Conservation (phyloP, 1,140 invertebrate genomes). For the Lucilia sericata region DNA sequence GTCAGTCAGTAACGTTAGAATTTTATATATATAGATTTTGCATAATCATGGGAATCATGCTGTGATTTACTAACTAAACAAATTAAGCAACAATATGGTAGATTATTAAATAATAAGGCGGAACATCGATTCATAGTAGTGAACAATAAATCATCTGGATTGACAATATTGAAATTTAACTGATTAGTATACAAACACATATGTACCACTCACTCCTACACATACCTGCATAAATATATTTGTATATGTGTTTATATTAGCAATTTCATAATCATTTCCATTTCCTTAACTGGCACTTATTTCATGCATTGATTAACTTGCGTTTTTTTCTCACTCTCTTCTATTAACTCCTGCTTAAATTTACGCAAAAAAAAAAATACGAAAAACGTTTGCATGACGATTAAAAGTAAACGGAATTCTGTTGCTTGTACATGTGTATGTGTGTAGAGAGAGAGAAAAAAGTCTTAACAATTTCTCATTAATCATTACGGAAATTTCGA, state of each 20-base stretch:
- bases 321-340: background rate
- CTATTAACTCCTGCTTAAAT: background rate
- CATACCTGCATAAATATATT: background rate
- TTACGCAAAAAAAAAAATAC: background rate
- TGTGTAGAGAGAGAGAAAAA: background rate
- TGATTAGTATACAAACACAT: background rate
- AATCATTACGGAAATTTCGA: slow-evolving; percentile 3
- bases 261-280: background rate
- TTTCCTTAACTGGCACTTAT: background rate
- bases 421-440: too few relatives aligned
- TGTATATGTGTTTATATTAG: too few relatives aligned
- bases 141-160: background rate
- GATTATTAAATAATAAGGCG: background rate
- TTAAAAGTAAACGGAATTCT: too few relatives aligned
- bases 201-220: background rate
- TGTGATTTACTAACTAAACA: background rate
- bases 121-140: too few relatives aligned
- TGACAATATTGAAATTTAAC: background rate
- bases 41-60: too few relatives aligned
- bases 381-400: background rate
- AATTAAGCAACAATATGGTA: background rate
- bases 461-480: slow-evolving; percentile 4
- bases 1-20: too few relatives aligned
- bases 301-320: background rate
- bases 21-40: too few relatives aligned